Percentiles rank a stretch among this genome's conserved stretches.
Conservation (phyloP, 1,140 invertebrate species). For the Drosophila seguyi region DNA sequence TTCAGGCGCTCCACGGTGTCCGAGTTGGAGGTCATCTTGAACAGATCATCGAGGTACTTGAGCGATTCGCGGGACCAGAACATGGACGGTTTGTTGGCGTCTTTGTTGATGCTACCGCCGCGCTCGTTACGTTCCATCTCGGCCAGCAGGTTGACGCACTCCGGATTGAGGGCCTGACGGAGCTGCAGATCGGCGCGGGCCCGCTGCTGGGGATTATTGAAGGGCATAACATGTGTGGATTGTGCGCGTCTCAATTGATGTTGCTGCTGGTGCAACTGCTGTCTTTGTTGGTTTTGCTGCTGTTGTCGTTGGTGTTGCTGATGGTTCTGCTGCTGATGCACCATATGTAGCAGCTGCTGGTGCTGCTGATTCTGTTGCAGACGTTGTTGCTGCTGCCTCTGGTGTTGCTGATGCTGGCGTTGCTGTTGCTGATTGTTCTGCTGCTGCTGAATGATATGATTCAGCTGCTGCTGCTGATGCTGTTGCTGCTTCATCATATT, state of each 20-base stretch:
- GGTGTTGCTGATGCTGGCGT: background rate
- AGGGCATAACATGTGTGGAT: conserved; percentile 44
- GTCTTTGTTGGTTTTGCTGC: background rate
- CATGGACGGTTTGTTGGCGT: conserved; percentile 61
- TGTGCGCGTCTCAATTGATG: conserved; percentile 21
- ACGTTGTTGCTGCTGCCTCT: conserved; percentile 26
- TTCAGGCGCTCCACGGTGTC: conserved; percentile 60
- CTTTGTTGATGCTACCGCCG: conserved; percentile 45
- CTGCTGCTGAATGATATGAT: conserved; percentile 6
- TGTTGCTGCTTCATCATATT: conserved; percentile 33
- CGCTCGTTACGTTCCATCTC: conserved; percentile 32
- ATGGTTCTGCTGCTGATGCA: background rate
- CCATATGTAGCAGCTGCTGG: conserved; percentile 3
- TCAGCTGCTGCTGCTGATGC: conserved; percentile 25
- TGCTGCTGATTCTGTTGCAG: conserved; percentile 6
- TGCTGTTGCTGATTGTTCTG: conserved; percentile 10
- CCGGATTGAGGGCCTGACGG: conserved; percentile 33
- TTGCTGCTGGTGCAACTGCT: background rate
- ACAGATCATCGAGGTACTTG: conserved; percentile 68
- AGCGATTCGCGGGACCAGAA: conserved; percentile 81
- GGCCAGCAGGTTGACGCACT: conserved; percentile 53
- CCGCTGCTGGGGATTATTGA: conserved; percentile 54
- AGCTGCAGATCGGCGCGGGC: conserved; percentile 45
- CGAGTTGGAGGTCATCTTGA: conserved; percentile 43
- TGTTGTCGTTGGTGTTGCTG: conserved; percentile 9